Evolutionary conservation across 2,888 invertebrate genomes (phyloP).

Genomic region (Melipona bicolor): DNA sequence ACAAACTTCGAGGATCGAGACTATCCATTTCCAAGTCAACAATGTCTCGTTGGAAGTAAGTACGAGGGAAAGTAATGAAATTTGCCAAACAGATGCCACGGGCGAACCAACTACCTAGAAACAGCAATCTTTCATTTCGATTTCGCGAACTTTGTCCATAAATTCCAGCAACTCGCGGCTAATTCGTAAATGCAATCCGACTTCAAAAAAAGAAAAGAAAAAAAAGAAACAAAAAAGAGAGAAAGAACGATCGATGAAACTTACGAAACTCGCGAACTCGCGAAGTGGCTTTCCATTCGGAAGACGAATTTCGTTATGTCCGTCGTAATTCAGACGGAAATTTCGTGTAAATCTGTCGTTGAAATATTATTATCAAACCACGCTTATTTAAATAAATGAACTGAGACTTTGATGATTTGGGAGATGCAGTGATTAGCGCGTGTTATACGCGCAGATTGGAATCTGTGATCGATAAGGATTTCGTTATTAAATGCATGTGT

Average conservation of each 20-base stretch:
- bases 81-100: conserved; percentile 1
- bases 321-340: no score
- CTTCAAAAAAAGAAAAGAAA: background rate
- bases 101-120: background rate
- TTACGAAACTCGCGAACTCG: background rate
- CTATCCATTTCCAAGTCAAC: no score
- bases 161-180: background rate
- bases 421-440: background rate
- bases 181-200: background rate
- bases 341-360: no score
- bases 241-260: background rate
- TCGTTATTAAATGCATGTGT: background rate
- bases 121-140: background rate
- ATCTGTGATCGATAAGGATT: background rate
- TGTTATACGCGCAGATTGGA: no score
- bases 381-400: no score
- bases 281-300: background rate
- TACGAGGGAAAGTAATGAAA: background rate
- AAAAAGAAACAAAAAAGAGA: no score
- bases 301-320: background rate
- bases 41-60: no score
- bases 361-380: no score
- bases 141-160: background rate
- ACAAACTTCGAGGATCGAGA: background rate
- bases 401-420: background rate